These are phyloP conservation scores for Oreochromis spilurus DNA, from an alignment of 2,113 vertebrate genomes.

Conservation along the genomic window DNA sequence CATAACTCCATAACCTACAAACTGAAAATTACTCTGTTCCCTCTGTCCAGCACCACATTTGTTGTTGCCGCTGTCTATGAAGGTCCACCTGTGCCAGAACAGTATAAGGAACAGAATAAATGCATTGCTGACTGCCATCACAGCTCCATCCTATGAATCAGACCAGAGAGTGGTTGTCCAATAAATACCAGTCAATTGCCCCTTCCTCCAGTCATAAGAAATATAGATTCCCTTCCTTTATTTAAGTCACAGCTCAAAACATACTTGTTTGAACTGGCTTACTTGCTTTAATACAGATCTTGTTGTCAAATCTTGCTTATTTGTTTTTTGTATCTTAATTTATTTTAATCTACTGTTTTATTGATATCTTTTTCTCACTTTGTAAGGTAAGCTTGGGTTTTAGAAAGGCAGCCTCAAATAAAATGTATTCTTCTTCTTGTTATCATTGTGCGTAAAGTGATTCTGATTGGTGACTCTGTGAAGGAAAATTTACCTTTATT, in stretches of 20 bases:
- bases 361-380: neutral
- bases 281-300: neutral
- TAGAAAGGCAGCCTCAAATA: neutral
- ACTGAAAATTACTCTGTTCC: neutral
- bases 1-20: neutral
- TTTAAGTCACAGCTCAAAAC: neutral
- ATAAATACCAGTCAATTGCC: neutral
- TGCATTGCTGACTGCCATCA: neutral
- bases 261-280: neutral
- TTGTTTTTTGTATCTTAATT: neutral
- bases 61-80: neutral
- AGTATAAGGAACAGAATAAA: neutral
- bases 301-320: neutral
- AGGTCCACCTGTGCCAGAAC: neutral
- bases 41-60: neutral
- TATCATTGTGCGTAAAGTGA: neutral
- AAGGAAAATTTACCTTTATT: neutral
- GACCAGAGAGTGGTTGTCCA: neutral
- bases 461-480: neutral
- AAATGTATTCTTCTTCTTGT: neutral
- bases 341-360: neutral
- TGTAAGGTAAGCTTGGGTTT: neutral
- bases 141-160: neutral
- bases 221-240: neutral
- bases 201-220: neutral